phyloP scores from a whole-genome alignment of 2,113 vertebrate genomes.

The Clupea harengus region DNA sequence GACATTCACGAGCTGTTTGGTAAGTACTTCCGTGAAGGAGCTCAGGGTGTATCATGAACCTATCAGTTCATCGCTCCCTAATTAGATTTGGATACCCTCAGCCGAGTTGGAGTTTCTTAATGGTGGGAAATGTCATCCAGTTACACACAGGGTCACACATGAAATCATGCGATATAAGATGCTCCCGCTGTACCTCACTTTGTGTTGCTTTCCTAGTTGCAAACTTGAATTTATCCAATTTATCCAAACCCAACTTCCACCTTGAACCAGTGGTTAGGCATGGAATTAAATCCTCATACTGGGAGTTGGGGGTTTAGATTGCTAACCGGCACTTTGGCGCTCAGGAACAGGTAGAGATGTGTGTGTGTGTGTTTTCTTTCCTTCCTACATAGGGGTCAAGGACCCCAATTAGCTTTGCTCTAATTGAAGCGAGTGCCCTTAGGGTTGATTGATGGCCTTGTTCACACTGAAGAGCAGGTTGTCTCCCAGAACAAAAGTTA shows the following conservation, averaged over 20 bases:
- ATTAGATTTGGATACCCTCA: background rate
- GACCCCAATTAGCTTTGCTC: conserved; percentile 29
- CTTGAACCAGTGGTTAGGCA: background rate
- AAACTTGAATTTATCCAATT: background rate
- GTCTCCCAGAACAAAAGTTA: background rate
- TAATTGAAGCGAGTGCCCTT: conserved; percentile 22
- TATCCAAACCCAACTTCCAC: background rate
- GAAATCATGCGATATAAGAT: background rate
- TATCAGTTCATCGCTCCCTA: too few species aligned
- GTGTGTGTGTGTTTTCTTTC: background rate
- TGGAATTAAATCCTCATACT: background rate
- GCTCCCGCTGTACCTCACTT: background rate
- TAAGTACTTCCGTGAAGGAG: too few species aligned
- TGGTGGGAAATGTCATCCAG: background rate
- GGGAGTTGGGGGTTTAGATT: background rate
- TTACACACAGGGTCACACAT: background rate
- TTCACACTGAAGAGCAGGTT: conserved; percentile 17
- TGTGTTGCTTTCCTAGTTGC: background rate
- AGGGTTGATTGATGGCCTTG: conserved; percentile 27
- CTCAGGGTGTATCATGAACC: too few species aligned
- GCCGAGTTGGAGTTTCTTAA: background rate
- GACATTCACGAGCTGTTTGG: too few species aligned
- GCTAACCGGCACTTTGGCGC: background rate
- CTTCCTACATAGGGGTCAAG: conserved; percentile 24
- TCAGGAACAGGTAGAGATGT: background rate